phyloP scores from a whole-genome alignment of 2,888 invertebrate genomes.

The Cheilosia grossa region DNA sequence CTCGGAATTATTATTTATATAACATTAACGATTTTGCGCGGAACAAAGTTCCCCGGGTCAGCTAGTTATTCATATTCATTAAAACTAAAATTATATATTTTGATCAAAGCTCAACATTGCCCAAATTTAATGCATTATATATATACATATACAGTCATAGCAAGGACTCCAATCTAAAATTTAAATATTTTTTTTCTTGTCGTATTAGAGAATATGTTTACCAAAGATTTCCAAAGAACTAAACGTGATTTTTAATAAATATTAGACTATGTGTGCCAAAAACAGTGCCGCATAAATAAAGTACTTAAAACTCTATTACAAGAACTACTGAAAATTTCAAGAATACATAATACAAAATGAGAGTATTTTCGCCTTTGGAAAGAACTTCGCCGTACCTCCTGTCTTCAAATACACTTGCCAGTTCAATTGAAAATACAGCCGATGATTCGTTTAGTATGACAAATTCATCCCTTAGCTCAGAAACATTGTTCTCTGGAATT shows the following conservation, averaged over 20 bases:
- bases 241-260: constrained; percentile 6
- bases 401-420: constrained; percentile 19
- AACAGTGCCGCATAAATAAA: neutral
- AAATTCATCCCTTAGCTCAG: constrained; percentile 56
- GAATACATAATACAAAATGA: constrained; percentile 68
- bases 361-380: constrained; percentile 74
- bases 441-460: constrained; percentile 57
- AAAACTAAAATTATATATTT: no score
- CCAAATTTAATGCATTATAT: no score
- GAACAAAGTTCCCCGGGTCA: no score
- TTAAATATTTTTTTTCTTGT: constrained; percentile 6
- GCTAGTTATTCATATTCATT: no score
- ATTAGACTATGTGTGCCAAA: constrained; percentile 1
- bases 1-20: no score
- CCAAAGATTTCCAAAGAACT: constrained; percentile 41
- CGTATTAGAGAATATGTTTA: constrained; percentile 15
- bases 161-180: neutral
- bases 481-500: constrained; percentile 49
- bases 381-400: constrained; percentile 67
- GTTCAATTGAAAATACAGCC: constrained; percentile 29
- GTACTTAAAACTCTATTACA: neutral
- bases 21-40: no score
- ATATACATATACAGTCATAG: no score
- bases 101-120: no score
- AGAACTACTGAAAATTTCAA: neutral